Conservation (phyloP, 2,888 invertebrate species). For the Lochmaea capreae region DNA sequence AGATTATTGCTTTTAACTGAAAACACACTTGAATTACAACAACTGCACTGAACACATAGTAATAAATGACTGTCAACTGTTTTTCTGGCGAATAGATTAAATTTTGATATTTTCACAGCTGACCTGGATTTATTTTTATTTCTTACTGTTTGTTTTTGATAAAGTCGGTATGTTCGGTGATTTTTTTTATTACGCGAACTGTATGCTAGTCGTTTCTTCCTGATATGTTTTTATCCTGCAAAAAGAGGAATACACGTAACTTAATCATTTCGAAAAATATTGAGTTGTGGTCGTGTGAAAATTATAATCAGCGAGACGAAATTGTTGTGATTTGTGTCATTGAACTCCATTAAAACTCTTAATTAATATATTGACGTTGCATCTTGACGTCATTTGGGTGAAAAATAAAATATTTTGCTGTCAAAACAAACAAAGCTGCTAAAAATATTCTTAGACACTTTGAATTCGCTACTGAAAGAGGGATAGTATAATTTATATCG, state of each 20-base stretch:
- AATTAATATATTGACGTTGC: slow-evolving; percentile 4
- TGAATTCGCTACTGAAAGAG: too few relatives aligned
- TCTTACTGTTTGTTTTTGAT: slow-evolving; percentile 36
- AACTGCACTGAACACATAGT: slow-evolving; percentile 42
- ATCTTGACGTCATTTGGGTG: neutral
- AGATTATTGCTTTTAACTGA: slow-evolving; percentile 35
- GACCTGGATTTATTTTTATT: slow-evolving; percentile 52
- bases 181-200: neutral
- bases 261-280: neutral
- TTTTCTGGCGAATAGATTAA: slow-evolving; percentile 44
- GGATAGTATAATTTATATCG: too few relatives aligned
- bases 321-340: neutral
- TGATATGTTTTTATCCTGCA: neutral
- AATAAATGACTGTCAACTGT: slow-evolving; percentile 46
- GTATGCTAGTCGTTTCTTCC: neutral
- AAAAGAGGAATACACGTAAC: neutral
- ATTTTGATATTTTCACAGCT: slow-evolving; percentile 49
- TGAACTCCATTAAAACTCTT: neutral
- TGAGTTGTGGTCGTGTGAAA: too few relatives aligned
- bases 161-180: slow-evolving; percentile 16
- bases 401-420: neutral
- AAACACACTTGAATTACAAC: slow-evolving; percentile 38
- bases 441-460: neutral
- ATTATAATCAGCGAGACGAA: neutral
- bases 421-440: neutral